Percentiles rank a stretch among this genome's conserved stretches.
Conservation (phyloP, 1,140 invertebrate genomes). For the Heliconius himera region DNA sequence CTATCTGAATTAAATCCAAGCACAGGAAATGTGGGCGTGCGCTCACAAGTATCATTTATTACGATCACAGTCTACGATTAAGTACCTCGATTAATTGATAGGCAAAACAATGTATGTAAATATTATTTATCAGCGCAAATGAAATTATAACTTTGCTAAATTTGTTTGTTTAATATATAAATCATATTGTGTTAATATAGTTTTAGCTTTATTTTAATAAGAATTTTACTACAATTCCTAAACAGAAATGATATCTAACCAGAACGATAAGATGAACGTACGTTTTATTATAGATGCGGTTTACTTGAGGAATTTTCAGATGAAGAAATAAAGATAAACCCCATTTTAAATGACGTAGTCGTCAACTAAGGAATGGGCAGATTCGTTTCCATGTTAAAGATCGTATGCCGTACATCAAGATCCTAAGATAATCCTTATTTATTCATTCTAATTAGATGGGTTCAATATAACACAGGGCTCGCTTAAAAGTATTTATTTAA, state of each 20-base stretch:
- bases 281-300: conserved; percentile 27
- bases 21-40: conserved; percentile 22
- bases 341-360: conserved; percentile 23
- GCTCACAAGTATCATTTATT: conserved; percentile 29
- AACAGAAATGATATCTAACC: background rate
- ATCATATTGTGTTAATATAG: background rate
- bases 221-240: background rate
- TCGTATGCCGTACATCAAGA: conserved; percentile 49
- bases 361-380: conserved; percentile 12
- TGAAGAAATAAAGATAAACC: conserved; percentile 28
- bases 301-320: conserved; percentile 31
- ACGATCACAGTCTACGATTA: conserved; percentile 12
- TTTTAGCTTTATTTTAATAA: background rate
- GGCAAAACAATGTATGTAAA: conserved; percentile 9
- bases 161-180: background rate
- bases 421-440: conserved; percentile 70
- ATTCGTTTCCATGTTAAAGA: conserved; percentile 30
- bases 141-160: background rate
- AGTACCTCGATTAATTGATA: conserved; percentile 20
- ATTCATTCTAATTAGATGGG: conserved; percentile 64
- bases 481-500: conserved; percentile 62
- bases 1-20: conserved; percentile 28
- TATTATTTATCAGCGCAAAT: background rate
- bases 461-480: conserved; percentile 53
- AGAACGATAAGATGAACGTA: conserved; percentile 23